Evolutionary conservation across 2,113 vertebrate genomes (phyloP), one percentile per base, ranked within the genome.

Genomic region (Podarcis cretensis): DNA sequence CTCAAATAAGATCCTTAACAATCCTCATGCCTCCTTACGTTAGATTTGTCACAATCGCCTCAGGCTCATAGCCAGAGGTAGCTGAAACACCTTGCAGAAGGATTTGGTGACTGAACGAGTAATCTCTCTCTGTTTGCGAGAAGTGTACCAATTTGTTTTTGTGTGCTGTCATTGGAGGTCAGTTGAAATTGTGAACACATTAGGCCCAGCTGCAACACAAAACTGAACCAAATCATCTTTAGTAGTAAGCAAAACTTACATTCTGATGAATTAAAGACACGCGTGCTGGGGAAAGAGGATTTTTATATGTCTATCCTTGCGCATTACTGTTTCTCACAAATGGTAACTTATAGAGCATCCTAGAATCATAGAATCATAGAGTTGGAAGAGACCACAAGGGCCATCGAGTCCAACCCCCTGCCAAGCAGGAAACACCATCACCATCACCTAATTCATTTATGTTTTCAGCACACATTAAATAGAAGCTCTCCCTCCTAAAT

Each of bases 1-100:
- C 92, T 96, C 93, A 94, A 95, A 79, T 94, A 93, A 94, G 93
- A 95, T 94, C 95, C 94, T 96, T 95, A 91, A 95, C 95, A 96
- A 95, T 93, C 94, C 93, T 90, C 91, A 74, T 43, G 83, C 82
- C 95, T 95, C 95, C 89, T 96, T 83, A 0, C 66, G 89, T 95
- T 87, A 83, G 81, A 92, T 96, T 93, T 94, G 89, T 92, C 89
- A 87, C 88, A 85, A 89, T 94, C 93, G 92, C 90, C 81, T 93
- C 16, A 93, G 95, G 93, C 92, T 89, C 75, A 0, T 7, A 90
- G 95, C 95, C 95, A 93, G 88, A 84, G 89, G 80, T 35, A 85
- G 86, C 88, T 88, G 83, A 80, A 43, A 89, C 65, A 40, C 91
- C 89, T 93, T 63, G 7, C 6, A 92, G 89, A 89, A 0, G 27